Base-by-base conservation (phyloP, 2,888 invertebrate species). In the Ichneumoninae sp. region DNA sequence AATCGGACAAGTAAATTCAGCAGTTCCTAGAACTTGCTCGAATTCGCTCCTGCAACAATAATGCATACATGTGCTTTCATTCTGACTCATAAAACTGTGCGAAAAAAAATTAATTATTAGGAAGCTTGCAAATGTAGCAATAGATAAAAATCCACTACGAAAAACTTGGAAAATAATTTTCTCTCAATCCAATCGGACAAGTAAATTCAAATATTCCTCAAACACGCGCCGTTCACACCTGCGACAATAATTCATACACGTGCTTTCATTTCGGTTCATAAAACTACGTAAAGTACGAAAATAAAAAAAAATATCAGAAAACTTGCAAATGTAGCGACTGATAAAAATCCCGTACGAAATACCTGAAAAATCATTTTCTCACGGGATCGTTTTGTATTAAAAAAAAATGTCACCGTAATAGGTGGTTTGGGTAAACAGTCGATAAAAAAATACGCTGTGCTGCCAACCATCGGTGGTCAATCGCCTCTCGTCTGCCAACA, bases 261-360 rank as follows among this genome's bases (percentile, higher is more conserved):
- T 6, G 6, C 33, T 33, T 33, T 33, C 7, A 7, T 33, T 33
- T 33, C 0, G 33, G 5, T 6, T 33, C 33, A 6, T 33, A 6
- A 33, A 33, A 33, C 33, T 33, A 33, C 33, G 0, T 33, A 33
- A 33, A 6, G 0, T 6, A 33, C 0, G 40, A 40, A 19, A 54
- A 33, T 6, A 6, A 33, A 33, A 54, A 71, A 54, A 13, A 54
- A 57, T 13, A 71, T 54, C 40, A 36, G 13, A 36, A 57, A 70
- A 52, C 33, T 70, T 50, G n/a, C 52, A 70, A n/a, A 50, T 70
- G 1, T 19, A n/a, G 52, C 30, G 33, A 52, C 19, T 30, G 33
- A 70, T 70, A 70, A 70, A 52, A 33, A 40, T 50, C 57, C 16
- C 2, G 16, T 57, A 40, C 44, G 57, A 36, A 36, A 57, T 40